phyloP scores from a whole-genome alignment of 2,113 vertebrate genomes.

The Brachyhypopomus gauderio region DNA sequence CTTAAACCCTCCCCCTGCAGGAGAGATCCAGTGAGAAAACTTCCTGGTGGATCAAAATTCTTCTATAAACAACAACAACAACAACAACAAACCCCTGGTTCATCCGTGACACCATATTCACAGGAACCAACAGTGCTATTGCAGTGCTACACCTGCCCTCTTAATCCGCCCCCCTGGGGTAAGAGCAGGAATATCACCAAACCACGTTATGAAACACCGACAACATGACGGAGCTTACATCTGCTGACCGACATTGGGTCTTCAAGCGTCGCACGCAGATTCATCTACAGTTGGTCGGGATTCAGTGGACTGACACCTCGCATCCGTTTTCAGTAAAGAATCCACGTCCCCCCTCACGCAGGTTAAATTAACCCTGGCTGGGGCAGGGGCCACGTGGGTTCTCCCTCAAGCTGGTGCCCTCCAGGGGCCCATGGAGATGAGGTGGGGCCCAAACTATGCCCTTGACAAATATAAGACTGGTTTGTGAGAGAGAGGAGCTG shows the following conservation, averaged over 20 bases:
- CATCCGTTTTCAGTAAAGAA: neutral
- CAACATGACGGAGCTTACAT: too few species aligned
- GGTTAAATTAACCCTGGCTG: neutral
- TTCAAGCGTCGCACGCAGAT: too few species aligned
- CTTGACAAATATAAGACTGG: slow-evolving; percentile 70
- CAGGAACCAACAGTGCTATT: too few species aligned
- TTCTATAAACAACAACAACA: neutral
- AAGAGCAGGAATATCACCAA: too few species aligned
- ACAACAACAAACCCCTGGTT: neutral
- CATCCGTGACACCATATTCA: neutral
- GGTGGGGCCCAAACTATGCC: slow-evolving; percentile 63
- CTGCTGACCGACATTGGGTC: neutral
- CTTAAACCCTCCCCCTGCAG: neutral
- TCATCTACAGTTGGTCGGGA: neutral
- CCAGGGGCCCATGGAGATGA: slow-evolving; percentile 67
- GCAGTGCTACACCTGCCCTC: too few species aligned
- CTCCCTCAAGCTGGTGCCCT: neutral
- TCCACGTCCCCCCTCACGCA: neutral
- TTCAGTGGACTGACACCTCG: neutral
- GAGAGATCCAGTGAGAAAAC: neutral
- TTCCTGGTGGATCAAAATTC: neutral
- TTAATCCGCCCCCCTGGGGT: too few species aligned
- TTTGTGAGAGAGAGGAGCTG: slow-evolving; percentile 33
- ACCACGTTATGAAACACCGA: too few species aligned
- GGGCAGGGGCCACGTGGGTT: neutral